Conservation (phyloP, 2,888 invertebrate genomes). For the Notocelia uddmanniana region DNA sequence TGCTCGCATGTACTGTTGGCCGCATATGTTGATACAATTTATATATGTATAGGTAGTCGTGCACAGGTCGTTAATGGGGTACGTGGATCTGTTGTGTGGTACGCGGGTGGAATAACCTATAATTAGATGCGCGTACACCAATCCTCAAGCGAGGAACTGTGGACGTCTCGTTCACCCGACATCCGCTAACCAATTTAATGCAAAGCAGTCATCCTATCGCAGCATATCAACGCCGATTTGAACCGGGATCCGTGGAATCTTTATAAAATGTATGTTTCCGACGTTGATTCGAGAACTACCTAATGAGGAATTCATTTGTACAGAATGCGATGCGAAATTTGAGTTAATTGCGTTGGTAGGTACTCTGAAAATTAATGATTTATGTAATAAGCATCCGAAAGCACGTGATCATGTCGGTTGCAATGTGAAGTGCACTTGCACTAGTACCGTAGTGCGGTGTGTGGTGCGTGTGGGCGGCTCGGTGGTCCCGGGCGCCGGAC, state of each 20-base stretch:
- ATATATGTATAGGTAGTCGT: conserved; percentile 65
- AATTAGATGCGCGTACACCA: conserved; percentile 83
- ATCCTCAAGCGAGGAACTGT: conserved; percentile 72
- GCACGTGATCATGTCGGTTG: background rate
- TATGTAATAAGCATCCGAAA: background rate
- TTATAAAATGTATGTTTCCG: conserved; percentile 37
- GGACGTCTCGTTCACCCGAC: conserved; percentile 73
- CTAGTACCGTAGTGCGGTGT: conserved; percentile 10
- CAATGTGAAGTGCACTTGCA: background rate
- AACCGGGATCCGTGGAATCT: conserved; percentile 22
- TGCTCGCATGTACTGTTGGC: conserved; percentile 53
- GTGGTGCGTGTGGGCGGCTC: conserved; percentile 53
- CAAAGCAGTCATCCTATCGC: conserved; percentile 54
- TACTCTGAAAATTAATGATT: background rate
- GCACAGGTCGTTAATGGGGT: conserved; percentile 79
- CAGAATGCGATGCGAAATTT: background rate
- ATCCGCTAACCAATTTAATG: conserved; percentile 65
- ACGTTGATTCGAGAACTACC: background rate
- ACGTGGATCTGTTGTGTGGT: conserved; percentile 79
- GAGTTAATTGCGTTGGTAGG: background rate
- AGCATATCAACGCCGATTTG: conserved; percentile 42
- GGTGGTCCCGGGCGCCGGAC: conserved; percentile 57
- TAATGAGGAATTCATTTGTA: background rate
- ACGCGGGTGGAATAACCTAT: conserved; percentile 84
- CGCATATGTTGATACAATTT: conserved; percentile 59